A percentile compares a stretch with the other conserved stretches of the same genome.
Conservation (phyloP, 2,888 invertebrate species). For the Alviniconcha strummeri region DNA sequence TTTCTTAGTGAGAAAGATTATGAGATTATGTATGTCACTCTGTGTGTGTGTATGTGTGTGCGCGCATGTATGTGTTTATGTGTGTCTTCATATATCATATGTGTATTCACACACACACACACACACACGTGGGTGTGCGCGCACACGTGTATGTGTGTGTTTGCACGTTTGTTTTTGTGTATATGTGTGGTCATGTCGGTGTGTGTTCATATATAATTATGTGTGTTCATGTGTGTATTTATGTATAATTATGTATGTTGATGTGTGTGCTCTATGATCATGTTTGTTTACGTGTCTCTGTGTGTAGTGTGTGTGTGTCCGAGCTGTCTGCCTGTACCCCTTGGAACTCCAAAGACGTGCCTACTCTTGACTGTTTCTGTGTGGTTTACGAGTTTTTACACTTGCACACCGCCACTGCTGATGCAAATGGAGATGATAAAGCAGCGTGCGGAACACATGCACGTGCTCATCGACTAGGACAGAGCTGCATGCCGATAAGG, state of each 20-base stretch:
- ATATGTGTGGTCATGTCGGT: background rate
- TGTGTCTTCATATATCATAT: background rate
- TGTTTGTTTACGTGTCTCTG: background rate
- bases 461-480: too few relatives aligned
- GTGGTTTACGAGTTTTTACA: background rate
- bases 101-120: background rate
- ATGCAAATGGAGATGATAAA: too few relatives aligned
- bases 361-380: background rate
- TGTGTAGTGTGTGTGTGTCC: background rate
- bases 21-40: background rate
- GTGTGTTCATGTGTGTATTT: background rate
- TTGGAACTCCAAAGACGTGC: background rate
- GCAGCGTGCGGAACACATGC: too few relatives aligned
- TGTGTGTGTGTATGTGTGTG: background rate
- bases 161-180: background rate
- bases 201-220: background rate
- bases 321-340: background rate
- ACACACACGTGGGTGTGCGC: background rate
- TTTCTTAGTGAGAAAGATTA: background rate
- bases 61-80: background rate
- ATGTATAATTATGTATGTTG: background rate
- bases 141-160: slow-evolving; percentile 1
- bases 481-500: too few relatives aligned
- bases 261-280: background rate
- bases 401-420: background rate